Base-by-base conservation (phyloP, 2,113 vertebrate species). In the Corydoras sp. region DNA sequence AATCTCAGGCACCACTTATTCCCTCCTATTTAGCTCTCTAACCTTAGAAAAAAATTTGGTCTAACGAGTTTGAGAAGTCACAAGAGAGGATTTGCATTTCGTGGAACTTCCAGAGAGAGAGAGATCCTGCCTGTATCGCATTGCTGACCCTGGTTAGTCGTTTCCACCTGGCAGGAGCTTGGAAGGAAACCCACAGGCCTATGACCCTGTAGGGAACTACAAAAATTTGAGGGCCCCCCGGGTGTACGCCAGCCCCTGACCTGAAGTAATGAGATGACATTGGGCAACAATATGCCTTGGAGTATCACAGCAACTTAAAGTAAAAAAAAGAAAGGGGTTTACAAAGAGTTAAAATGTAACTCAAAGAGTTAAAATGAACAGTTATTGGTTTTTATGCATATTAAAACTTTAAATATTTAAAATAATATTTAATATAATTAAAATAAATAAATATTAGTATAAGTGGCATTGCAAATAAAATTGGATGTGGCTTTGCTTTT, bases 1-100 rank as follows among this genome's bases (percentile, higher is more conserved):
- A 50, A 62, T 49, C 54, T 66, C 58, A 53, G 48, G 43, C 30
- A 24, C 68, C 15, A 13, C 51, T 68, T 15, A 24, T 72, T 43
- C 72, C 48, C 13, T 14, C 76, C 68, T 63, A 56, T 67, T 35
- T 10, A 31, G 30, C 65, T 62, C 62, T 68, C 68, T 56, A 68
- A 69, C 56, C 62, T 71, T 32, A 13, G 68, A 35, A 53, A 67
- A 71, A 67, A 71, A 81, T 77, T 78, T 77, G 68, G 81, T 81
- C 76, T 30, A 64, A 73, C 83, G 49, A 73, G 83, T 84, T 82
- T 77, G 60, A 61, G 58, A 72, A 79, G 79, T 77, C 74, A 77
- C 77, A 70, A 72, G 74, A 76, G 73, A 68, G 66, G 72, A 81
- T 83, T 83, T 80, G 77, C 80, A 80, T 82, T 76, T 79, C 66